A percentile compares a stretch with the other conserved stretches of the same genome.
These are phyloP conservation scores for Mormyrops attenuatus DNA, from an alignment of 2,797 vertebrate species.

Conservation along the genomic window DNA sequence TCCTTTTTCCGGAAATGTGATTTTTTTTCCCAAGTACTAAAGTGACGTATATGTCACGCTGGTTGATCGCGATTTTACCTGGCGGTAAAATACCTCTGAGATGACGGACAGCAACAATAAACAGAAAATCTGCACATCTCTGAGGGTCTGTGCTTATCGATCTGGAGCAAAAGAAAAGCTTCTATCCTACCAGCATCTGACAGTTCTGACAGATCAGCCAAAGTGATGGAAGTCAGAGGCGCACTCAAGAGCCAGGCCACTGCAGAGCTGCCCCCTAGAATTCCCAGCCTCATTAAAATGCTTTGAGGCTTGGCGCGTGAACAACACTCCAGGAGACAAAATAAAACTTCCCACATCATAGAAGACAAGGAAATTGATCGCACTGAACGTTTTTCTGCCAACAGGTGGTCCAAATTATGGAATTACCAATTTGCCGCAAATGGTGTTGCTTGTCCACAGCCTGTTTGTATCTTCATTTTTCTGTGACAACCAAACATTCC, in stretches of 20 bases:
- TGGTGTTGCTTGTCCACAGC: neutral
- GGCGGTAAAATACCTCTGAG: neutral
- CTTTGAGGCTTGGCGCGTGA: neutral
- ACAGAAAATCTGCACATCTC: neutral
- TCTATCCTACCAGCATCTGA: constrained; percentile 1
- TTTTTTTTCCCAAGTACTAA: neutral
- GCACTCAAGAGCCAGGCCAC: neutral
- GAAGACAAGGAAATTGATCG: neutral
- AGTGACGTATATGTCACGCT: neutral
- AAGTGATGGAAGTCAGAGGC: neutral
- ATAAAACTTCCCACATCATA: neutral
- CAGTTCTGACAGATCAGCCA: neutral
- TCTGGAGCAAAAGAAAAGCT: neutral
- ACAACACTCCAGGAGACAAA: neutral
- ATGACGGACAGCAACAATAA: constrained; percentile 3
- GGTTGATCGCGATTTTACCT: neutral
- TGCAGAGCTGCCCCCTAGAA: neutral
- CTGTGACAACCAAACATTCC: neutral
- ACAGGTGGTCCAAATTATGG: neutral
- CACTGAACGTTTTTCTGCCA: neutral
- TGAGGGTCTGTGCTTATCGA: neutral
- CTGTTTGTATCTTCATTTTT: neutral
- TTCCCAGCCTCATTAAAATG: neutral
- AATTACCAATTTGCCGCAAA: neutral
- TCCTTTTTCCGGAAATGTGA: neutral